Base-by-base conservation (phyloP, 1,140 invertebrate species). In the Bombus polaris region DNA sequence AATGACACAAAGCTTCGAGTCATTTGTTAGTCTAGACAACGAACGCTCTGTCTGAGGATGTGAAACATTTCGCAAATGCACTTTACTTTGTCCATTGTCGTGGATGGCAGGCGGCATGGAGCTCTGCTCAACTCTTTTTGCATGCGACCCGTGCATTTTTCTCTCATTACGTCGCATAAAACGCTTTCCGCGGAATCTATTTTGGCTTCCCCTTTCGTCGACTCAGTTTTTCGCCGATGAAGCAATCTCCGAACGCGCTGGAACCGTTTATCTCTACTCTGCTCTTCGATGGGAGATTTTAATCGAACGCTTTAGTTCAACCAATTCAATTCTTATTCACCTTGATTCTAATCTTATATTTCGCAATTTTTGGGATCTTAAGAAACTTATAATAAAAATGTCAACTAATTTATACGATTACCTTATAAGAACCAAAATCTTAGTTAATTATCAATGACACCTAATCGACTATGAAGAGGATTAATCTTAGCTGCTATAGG, bases 101-200 rank as follows among this genome's bases (percentile, higher is more conserved):
- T 68, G 22, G 73, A 25, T 66, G 28, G 76, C 62, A 71, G 32
- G 32, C 53, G 39, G 32, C 59, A 62, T 13, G 22, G 4, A 10
- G 32, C 37, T 53, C 18, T 35, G 47, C 18, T 6, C 75, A 39
- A 57, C 42, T 74, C 78, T 81, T 75, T 81, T 66, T 66, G 35
- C 57, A 6, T 44, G 42, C 18, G 76, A 62, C 79, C 78, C 25
- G 71, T 70, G 84, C 83, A 89, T 89, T 89, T 89, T 86, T 75
- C 84, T 85, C 86, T 91, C 86, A 91, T 88, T 87, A 85, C 68
- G 73, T 35, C 32, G 73, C 86, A 76, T 87, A 87, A 90, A 91
- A 91, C 83, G 86, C 85, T 79, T 86, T 35, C 83, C 70, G 59
- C 77, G 81, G 80, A 86, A 89, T 91, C 85, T 87, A 91, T 87